A percentile compares a stretch with the other conserved stretches of the same genome.
Conservation (phyloP, 2,888 invertebrate species). For the Chouioia cunea region DNA sequence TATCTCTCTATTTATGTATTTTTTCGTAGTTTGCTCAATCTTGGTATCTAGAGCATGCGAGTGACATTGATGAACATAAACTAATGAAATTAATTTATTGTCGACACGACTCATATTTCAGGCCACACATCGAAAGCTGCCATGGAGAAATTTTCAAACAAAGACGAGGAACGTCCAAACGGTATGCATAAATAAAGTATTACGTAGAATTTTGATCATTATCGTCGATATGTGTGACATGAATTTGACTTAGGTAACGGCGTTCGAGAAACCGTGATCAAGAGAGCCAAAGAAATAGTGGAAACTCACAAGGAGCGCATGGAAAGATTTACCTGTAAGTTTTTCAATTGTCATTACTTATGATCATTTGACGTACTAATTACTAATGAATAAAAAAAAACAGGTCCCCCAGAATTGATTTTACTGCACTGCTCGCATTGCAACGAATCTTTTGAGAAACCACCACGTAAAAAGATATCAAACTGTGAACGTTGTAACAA, state of each 20-base stretch:
- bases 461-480: constrained; percentile 31
- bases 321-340: constrained; percentile 41
- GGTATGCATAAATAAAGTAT: constrained; percentile 18
- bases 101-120: constrained; percentile 26
- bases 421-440: constrained; percentile 31
- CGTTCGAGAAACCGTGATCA: neutral
- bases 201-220: neutral
- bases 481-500: constrained; percentile 22
- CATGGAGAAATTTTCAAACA: neutral
- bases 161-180: neutral
- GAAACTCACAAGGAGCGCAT: constrained; percentile 3
- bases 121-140: neutral
- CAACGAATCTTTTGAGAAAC: constrained; percentile 15
- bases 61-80: constrained; percentile 3
- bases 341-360: neutral
- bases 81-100: neutral
- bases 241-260: constrained; percentile 5
- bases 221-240: neutral
- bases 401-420: constrained; percentile 38
- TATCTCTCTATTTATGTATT: no score
- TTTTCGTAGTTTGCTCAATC: constrained; percentile 4
- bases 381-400: neutral
- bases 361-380: no score
- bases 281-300: neutral
- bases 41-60: constrained; percentile 31